Base-by-base conservation (phyloP, 1,140 invertebrate genomes). In the Philopotamus ludificatus region DNA sequence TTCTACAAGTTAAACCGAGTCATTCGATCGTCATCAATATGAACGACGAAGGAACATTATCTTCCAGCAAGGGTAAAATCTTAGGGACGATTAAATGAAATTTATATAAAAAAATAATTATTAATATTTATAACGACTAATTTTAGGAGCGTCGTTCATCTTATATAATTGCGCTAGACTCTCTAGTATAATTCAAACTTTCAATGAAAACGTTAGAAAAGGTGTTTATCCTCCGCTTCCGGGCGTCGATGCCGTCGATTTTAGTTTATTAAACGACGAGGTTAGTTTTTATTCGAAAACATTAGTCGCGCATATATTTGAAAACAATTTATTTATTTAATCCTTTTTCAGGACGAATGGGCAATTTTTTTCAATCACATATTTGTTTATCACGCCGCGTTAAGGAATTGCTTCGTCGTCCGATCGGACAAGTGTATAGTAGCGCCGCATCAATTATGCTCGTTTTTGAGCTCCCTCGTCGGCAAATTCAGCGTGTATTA, bases 111-210 rank as follows among this genome's bases (percentile, higher is more conserved):
- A 21, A 20, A 4, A n/a, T 12, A 47, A n/a, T 50, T 10, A 49
- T 3, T 9, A 23, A 49, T 41, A 26, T 10, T 41, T 51, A 21
- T 10, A n/a, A n/a, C 9, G 39, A 68, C 44, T 55, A 70, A 45
- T 77, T 76, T 57, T 72, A 88, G 86, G 85, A 50, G 83, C 85
- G n/a, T 75, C 82, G 28, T 90, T 89, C 75, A 80, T 89, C 34
- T 78, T 90, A n/a, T 90, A 90, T 72, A 90, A 90, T 71, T 84
- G 82, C 72, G 87, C 85, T 0, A 82, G 89, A 59, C 72, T 90
- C 65, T 77, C 84, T 65, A 82, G 83, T 1, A 81, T 91, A 60
- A 75, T 88, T 41, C 76, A 81, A 57, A 84, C 82, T 61, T 89
- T 85, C 73, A 74, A 82, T 41, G 72, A 79, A 1, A 82, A 79